A percentile compares a stretch with the other conserved stretches of the same genome.
Evolutionary conservation across 1,140 invertebrate genomes (phyloP).

Genomic region (Odontomachus brunneus): DNA sequence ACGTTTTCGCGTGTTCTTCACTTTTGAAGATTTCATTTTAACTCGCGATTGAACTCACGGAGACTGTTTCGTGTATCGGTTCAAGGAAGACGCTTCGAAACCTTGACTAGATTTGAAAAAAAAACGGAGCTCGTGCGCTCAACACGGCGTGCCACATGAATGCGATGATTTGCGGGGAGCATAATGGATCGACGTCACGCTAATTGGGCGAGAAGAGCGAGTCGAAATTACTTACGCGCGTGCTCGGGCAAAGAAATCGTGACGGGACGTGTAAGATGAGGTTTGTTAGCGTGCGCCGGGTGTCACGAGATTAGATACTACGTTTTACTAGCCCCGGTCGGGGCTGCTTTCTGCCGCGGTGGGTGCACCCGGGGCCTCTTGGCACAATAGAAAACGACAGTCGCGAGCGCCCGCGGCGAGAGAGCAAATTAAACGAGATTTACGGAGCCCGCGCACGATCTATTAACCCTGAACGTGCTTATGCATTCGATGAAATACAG

Average conservation of each 20-base stretch:
- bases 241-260: constrained; percentile 66
- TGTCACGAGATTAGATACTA: constrained; percentile 68
- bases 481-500: constrained; percentile 73
- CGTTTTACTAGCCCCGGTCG: constrained; percentile 55
- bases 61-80: too few relatives aligned
- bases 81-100: too few relatives aligned
- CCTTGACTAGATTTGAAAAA: not conserved
- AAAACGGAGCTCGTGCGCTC: not conserved
- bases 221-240: constrained; percentile 58
- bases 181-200: constrained; percentile 46
- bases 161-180: constrained; percentile 34
- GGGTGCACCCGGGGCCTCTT: constrained; percentile 41
- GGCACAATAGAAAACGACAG: constrained; percentile 63
- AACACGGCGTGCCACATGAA: not conserved
- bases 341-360: constrained; percentile 7
- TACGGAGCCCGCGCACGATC: constrained; percentile 71
- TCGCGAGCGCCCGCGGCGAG: constrained; percentile 50
- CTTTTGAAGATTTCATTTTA: too few relatives aligned
- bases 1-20: too few relatives aligned
- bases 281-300: constrained; percentile 67
- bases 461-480: constrained; percentile 73
- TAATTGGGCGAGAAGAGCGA: constrained; percentile 50
- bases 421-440: constrained; percentile 75
- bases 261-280: constrained; percentile 53
- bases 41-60: too few relatives aligned